Evolutionary conservation across 1,140 invertebrate species (phyloP).

Genomic region (Drosophila aff.): DNA sequence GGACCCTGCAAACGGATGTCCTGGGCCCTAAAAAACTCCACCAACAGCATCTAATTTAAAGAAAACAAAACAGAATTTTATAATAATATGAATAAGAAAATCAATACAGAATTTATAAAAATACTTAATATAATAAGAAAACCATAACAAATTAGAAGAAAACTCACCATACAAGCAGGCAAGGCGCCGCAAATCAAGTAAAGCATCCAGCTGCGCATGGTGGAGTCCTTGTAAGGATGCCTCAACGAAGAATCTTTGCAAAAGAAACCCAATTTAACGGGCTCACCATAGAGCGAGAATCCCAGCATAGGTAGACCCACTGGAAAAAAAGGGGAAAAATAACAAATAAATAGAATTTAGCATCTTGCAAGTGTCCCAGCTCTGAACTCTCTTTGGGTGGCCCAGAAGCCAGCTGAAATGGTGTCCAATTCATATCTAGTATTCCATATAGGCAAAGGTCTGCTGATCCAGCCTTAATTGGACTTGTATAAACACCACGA

Average conservation of each 20-base stretch:
- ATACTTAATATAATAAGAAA: too few relatives aligned
- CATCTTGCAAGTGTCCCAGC: neutral
- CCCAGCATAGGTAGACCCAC: conserved; percentile 90
- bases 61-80: neutral
- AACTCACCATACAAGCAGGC: conserved; percentile 90
- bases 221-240: conserved; percentile 93
- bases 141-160: neutral
- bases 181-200: conserved; percentile 91
- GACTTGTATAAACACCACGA: conserved; percentile 66
- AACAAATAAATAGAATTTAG: neutral
- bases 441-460: conserved; percentile 45
- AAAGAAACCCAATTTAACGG: conserved; percentile 96
- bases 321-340: conserved; percentile 85
- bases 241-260: conserved; percentile 96
- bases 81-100: conserved; percentile 46
- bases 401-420: conserved; percentile 13
- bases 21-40: conserved; percentile 75
- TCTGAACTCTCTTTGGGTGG: conserved; percentile 29
- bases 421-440: conserved; percentile 59
- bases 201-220: conserved; percentile 91
- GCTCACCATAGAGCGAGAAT: conserved; percentile 90
- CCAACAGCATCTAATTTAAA: conserved; percentile 56
- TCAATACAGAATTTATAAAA: too few relatives aligned
- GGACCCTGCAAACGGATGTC: conserved; percentile 28
- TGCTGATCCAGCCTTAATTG: conserved; percentile 75